Evolutionary conservation across 1,140 invertebrate genomes (phyloP), one percentile per base, ranked within the genome.

Genomic region (Drosophila grimshawi): DNA sequence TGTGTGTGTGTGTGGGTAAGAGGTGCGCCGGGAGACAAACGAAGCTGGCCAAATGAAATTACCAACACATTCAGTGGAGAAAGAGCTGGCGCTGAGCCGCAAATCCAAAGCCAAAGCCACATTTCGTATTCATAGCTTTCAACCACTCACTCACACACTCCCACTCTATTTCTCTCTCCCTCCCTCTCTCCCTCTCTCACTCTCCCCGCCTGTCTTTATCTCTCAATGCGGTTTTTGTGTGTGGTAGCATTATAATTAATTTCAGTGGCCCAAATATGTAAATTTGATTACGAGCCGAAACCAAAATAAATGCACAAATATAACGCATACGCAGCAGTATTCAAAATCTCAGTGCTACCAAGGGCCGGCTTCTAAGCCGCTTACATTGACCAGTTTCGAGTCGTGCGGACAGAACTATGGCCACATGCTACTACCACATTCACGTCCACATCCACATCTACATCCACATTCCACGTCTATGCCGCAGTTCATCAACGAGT

Each of bases 181-280:
- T 27, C 48, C 5, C 2, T 45, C 43, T 3, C 46, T n/a, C 30
- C 27, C 69, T 52, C 8, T 41, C 48, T 33, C 49, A 3, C 41
- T 27, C 3, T 43, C 45, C 3, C 55, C 2, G 3, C 43, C 33
- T 39, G 46, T 51, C 51, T 61, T 52, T 57, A 48, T 53, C 33
- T 66, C 33, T 46, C 32, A 51, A 49, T 78, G 10, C 59, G 65
- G 48, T 59, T 48, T 51, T 56, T 72, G 61, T 78, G 48, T 74
- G 75, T 67, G 70, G 76, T 51, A 61, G 83, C 52, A 88, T 82
- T 88, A 88, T 86, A 86, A 86, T 86, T 86, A 86, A 86, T 86
- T 86, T 88, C 55, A 72, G 64, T 78, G 77, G 68, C 65, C 83
- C 79, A 86, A 88, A 88, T 86, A 88, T 86, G 79, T 83, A 86